Conservation (phyloP, 2,888 invertebrate genomes). For the Meloe dianella region DNA sequence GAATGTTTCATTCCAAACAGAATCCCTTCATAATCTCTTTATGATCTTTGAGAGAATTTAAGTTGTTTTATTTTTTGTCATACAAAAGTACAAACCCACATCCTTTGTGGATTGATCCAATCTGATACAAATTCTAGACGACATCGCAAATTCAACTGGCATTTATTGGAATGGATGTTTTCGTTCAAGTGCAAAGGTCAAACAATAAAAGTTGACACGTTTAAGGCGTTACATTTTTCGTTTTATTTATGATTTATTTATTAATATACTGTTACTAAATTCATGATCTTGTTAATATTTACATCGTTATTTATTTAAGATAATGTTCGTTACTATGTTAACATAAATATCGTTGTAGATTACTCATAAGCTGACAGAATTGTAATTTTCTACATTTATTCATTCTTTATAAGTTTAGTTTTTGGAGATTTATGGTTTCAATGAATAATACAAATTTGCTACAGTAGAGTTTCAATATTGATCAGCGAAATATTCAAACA, state of each 20-base stretch:
- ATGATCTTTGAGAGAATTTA: no score
- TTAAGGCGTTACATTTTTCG: not conserved
- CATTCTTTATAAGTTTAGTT: not conserved
- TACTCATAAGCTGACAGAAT: not conserved
- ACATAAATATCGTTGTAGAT: not conserved
- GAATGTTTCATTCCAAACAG: no score
- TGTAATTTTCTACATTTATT: not conserved
- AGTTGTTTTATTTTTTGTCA: no score
- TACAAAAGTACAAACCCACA: not conserved
- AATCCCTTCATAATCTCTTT: no score
- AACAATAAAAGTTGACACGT: not conserved
- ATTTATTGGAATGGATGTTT: slow-evolving; percentile 3
- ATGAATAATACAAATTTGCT: not conserved
- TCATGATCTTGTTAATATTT: no score
- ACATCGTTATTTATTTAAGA: not conserved
- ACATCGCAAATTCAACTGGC: not conserved
- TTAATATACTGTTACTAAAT: no score
- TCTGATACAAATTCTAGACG: not conserved
- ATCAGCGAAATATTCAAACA: not conserved
- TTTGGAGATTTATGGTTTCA: not conserved
- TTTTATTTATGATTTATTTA: not conserved
- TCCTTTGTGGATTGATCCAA: not conserved
- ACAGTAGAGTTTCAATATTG: not conserved
- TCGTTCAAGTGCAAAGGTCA: not conserved
- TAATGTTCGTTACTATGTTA: not conserved